Percentiles rank a stretch among this genome's conserved stretches.
Conservation (phyloP, 1,140 invertebrate genomes). For the Danaus plexippus region DNA sequence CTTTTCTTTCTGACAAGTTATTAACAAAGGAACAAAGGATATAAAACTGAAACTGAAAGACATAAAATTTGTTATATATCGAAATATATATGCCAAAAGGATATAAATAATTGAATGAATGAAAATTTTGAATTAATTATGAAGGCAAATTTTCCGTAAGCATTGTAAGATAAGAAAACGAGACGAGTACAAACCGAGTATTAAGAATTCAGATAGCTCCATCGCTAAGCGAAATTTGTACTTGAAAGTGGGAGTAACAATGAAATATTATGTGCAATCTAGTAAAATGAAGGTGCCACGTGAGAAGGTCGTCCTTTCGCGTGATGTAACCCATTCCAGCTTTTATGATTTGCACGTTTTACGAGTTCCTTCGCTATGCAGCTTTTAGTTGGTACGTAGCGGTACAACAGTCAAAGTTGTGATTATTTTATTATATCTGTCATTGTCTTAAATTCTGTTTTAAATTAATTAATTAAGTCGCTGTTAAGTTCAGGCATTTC, state of each 20-base stretch:
- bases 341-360: constrained; percentile 53
- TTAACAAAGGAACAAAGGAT: too few species aligned
- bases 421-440: constrained; percentile 23
- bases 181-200: too few species aligned
- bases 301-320: constrained; percentile 42
- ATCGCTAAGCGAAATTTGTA: neutral
- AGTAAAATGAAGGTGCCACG: constrained; percentile 34
- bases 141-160: too few species aligned
- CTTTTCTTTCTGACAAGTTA: too few species aligned
- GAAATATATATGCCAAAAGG: too few species aligned
- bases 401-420: constrained; percentile 23
- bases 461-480: constrained; percentile 5
- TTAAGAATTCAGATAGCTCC: too few species aligned
- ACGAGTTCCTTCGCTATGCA: constrained; percentile 36
- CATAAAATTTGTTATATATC: too few species aligned
- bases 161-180: too few species aligned
- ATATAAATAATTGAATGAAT: neutral
- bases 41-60: too few species aligned
- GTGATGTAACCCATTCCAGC: constrained; percentile 46
- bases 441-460: constrained; percentile 16
- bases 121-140: neutral
- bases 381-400: constrained; percentile 32
- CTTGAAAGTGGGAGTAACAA: constrained; percentile 22
- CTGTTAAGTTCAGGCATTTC: neutral
- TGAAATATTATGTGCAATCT: constrained; percentile 52